phyloP scores from a whole-genome alignment of 2,797 vertebrate species.

The Smutsia temminckii region DNA sequence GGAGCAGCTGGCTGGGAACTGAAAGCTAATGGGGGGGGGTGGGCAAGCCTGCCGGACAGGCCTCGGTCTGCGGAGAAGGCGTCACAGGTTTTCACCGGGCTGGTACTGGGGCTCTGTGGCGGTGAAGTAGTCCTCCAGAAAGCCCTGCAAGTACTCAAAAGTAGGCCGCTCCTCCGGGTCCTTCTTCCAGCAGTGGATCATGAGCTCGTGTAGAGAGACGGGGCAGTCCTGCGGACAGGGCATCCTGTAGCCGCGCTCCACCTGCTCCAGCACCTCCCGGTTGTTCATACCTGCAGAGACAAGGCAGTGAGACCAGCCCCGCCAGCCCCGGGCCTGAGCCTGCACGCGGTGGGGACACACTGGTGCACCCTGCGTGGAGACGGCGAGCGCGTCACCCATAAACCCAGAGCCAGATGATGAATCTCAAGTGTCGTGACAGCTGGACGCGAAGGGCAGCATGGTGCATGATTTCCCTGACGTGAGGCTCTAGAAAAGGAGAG shows the following conservation, averaged over 20 bases:
- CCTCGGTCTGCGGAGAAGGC: constrained; percentile 74
- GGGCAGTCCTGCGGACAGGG: constrained; percentile 96
- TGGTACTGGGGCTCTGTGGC: constrained; percentile 99
- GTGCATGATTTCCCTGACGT: background rate
- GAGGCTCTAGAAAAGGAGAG: constrained; percentile 29
- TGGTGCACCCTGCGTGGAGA: too few relatives aligned
- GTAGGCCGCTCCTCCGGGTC: constrained; percentile 97
- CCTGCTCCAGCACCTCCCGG: constrained; percentile 98
- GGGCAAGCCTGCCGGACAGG: constrained; percentile 65
- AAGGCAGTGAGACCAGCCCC: background rate
- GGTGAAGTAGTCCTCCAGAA: constrained; percentile 99
- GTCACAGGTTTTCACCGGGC: constrained; percentile 97
- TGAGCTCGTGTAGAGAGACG: constrained; percentile 96
- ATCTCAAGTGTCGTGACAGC: background rate
- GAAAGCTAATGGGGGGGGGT: constrained; percentile 78
- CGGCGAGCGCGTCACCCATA: too few relatives aligned
- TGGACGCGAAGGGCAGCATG: constrained; percentile 6
- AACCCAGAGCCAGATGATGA: background rate
- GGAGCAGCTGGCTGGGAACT: constrained; percentile 80
- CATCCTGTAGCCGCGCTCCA: constrained; percentile 98
- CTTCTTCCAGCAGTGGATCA: constrained; percentile 99
- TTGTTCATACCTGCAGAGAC: constrained; percentile 95
- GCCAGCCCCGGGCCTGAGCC: background rate
- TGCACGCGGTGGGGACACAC: too few relatives aligned
- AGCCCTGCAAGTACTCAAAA: constrained; percentile 98